phyloP scores from a whole-genome alignment of 1,140 invertebrate genomes.

The Microplitis mediator region DNA sequence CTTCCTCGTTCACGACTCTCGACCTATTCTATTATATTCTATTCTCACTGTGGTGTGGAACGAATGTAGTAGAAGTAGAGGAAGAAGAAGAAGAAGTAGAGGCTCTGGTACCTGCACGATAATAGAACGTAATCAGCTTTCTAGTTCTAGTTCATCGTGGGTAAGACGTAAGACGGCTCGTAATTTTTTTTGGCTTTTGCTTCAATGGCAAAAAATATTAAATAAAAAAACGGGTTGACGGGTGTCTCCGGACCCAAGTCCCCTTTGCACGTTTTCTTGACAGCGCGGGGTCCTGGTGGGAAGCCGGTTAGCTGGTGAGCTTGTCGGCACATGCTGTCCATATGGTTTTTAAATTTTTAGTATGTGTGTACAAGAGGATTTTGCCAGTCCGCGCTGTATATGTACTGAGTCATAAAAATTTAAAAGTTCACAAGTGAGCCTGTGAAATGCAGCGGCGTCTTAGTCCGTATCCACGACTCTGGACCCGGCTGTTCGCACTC shows the following conservation, averaged over 20 bases:
- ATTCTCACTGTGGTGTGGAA: neutral
- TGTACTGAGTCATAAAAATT: neutral
- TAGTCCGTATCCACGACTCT: too few species aligned
- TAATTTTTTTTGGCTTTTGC: neutral
- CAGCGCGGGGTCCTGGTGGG: neutral
- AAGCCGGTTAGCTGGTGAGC: neutral
- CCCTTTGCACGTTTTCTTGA: too few species aligned
- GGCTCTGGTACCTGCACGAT: neutral
- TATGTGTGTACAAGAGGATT: neutral
- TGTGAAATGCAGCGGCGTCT: neutral
- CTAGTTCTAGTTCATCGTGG: neutral
- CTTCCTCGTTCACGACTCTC: slow-evolving; percentile 14
- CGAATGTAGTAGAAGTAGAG: too few species aligned
- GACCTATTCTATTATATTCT: neutral
- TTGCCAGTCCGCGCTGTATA: neutral
- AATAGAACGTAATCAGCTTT: slow-evolving; percentile 3
- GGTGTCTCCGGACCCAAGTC: too few species aligned
- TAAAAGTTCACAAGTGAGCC: neutral
- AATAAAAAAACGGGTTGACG: too few species aligned
- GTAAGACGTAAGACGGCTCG: neutral
- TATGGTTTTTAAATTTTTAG: slow-evolving; percentile 12
- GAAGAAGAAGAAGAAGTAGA: neutral
- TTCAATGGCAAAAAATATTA: too few species aligned
- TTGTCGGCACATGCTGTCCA: slow-evolving; percentile 19
- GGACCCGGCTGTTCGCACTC: neutral